Percentiles rank a stretch among this genome's conserved stretches.
Conservation (phyloP, 2,797 vertebrate species). For the Staurois parvus region DNA sequence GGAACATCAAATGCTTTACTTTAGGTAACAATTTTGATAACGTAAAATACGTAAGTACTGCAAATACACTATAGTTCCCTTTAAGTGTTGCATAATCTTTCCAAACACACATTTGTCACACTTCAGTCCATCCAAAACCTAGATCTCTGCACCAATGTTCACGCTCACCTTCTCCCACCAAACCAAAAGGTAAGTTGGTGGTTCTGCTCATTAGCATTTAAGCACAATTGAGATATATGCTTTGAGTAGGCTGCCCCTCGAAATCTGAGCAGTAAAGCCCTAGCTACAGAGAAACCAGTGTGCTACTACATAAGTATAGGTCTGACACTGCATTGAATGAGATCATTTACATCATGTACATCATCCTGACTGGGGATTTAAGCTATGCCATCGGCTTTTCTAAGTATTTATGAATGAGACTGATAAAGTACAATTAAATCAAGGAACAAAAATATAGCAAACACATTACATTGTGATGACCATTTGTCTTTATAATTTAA, state of each 20-base stretch:
- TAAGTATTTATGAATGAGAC: not conserved
- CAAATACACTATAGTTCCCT: not conserved
- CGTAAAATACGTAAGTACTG: not conserved
- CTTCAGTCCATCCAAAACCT: not conserved
- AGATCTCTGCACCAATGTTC: not conserved
- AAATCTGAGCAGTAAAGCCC: not conserved
- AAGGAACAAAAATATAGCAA: slow-evolving; percentile 8
- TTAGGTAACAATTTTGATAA: not conserved
- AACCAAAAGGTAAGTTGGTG: not conserved
- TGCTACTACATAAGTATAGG: not conserved
- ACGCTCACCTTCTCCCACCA: not conserved
- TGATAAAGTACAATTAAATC: not conserved
- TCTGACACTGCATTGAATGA: no score
- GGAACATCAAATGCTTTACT: not conserved
- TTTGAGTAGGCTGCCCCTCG: not conserved
- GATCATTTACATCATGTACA: no score
- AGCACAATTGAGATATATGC: not conserved
- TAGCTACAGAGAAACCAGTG: no score
- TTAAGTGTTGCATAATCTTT: no score
- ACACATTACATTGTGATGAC: slow-evolving; percentile 9
- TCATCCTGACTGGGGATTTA: not conserved
- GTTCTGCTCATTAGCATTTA: no score
- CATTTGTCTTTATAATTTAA: slow-evolving; percentile 31
- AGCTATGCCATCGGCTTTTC: not conserved
- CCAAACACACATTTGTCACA: not conserved